phyloP scores from a whole-genome alignment of 1,140 invertebrate species.

The Campodea augens region DNA sequence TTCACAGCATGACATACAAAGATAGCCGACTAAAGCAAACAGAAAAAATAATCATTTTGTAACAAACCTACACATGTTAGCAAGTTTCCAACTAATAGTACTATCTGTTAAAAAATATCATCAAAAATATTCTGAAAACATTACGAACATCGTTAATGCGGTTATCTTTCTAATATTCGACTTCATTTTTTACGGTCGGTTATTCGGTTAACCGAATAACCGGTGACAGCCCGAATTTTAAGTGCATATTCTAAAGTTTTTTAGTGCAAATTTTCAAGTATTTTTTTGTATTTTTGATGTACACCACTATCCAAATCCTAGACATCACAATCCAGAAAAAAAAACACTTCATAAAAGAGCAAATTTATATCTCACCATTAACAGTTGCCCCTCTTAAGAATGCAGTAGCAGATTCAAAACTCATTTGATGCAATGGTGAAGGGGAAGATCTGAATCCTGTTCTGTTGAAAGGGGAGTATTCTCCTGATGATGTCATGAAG shows the following conservation, averaged over 20 bases:
- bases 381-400: conserved; percentile 71
- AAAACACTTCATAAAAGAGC: background rate
- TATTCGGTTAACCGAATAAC: background rate
- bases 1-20: no score
- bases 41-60: no score
- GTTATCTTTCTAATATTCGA: no score
- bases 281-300: background rate
- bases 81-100: no score
- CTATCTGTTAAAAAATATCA: no score
- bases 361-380: conserved; percentile 27
- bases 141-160: no score
- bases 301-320: background rate
- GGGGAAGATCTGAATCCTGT: conserved; percentile 68
- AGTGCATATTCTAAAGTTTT: background rate
- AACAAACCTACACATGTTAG: no score
- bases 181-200: no score
- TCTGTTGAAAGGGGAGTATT: conserved; percentile 73
- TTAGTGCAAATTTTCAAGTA: background rate
- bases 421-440: conserved; percentile 94
- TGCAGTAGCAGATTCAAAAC: conserved; percentile 78
- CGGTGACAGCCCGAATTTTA: background rate
- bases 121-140: no score
- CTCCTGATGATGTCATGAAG: conserved; percentile 93
- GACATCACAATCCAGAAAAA: background rate
- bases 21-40: no score